phyloP scores from a whole-genome alignment of 2,113 vertebrate species.

The Balaeniceps rex region DNA sequence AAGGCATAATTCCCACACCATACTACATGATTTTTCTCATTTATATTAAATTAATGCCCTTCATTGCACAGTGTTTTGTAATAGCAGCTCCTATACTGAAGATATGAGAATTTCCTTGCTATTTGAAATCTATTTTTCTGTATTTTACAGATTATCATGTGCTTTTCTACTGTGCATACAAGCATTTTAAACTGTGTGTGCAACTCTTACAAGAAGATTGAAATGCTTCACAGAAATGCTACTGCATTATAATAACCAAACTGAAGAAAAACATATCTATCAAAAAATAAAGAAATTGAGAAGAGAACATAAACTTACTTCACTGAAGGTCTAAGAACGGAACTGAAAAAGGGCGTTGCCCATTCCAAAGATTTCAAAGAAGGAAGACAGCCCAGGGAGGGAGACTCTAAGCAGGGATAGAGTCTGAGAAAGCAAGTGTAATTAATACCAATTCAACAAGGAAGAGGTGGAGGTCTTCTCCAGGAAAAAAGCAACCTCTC shows the following conservation, averaged over 20 bases:
- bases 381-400: not conserved
- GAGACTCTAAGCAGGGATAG: not conserved
- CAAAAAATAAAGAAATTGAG: not conserved
- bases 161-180: not conserved
- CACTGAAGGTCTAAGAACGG: not conserved
- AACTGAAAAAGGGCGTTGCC: not conserved
- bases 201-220: not conserved
- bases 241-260: not conserved
- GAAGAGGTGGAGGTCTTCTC: not conserved
- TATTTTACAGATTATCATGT: not conserved
- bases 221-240: not conserved
- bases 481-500: not conserved
- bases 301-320: not conserved
- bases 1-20: not conserved
- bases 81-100: not conserved
- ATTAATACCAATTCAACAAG: not conserved
- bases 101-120: not conserved
- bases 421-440: not conserved
- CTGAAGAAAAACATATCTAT: not conserved
- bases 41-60: not conserved
- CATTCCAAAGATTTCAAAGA: slow-evolving; percentile 10
- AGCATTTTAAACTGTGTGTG: not conserved
- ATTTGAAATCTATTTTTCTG: not conserved
- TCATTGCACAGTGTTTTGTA: not conserved
- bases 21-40: not conserved